A percentile compares a stretch with the other conserved stretches of the same genome.
Evolutionary conservation across 2,113 vertebrate species (phyloP).

Genomic region (Grammatotria lemairii): DNA sequence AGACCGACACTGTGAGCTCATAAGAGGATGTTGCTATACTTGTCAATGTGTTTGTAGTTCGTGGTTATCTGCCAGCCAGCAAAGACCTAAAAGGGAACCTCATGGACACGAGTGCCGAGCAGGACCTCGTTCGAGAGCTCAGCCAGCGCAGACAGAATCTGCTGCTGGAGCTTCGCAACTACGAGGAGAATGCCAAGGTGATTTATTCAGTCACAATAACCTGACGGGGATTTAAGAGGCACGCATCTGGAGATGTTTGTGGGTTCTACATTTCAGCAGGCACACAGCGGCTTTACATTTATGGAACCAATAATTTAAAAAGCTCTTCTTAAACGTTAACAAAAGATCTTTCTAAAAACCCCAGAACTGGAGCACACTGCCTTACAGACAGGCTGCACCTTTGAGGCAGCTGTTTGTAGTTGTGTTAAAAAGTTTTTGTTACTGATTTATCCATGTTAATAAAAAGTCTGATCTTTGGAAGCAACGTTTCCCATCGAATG

Average conservation of each 20-base stretch:
- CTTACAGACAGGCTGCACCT: background rate
- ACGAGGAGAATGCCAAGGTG: constrained; percentile 90
- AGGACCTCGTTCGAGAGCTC: constrained; percentile 90
- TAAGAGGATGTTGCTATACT: background rate
- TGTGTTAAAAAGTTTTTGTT: background rate
- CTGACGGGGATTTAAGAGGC: background rate
- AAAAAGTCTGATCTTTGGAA: background rate
- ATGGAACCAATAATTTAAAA: background rate
- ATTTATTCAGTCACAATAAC: background rate
- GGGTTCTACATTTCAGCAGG: background rate
- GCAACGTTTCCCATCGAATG: background rate
- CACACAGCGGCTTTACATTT: background rate
- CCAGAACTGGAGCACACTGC: background rate
- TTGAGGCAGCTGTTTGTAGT: background rate
- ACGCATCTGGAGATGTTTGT: background rate
- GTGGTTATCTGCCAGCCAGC: constrained; percentile 88
- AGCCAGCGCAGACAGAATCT: constrained; percentile 94
- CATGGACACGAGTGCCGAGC: constrained; percentile 85
- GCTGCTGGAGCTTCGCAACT: constrained; percentile 89
- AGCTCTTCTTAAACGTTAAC: background rate
- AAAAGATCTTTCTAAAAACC: background rate
- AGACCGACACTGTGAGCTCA: background rate
- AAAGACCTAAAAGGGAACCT: constrained; percentile 85
- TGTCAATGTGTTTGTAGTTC: constrained; percentile 68
- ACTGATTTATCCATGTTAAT: background rate